These are phyloP conservation scores for Microplitis manilae DNA, from an alignment of 2,888 invertebrate genomes.

Conservation along the genomic window DNA sequence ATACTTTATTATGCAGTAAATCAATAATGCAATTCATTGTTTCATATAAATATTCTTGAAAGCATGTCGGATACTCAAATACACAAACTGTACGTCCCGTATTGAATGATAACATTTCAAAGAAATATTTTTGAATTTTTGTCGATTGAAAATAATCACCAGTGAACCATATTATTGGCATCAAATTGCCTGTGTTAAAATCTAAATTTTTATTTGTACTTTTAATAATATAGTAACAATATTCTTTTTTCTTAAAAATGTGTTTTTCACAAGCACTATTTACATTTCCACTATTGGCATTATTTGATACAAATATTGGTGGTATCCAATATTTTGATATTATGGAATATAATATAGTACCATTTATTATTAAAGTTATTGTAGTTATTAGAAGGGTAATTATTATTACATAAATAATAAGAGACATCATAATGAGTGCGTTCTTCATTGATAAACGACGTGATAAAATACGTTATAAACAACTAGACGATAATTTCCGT, in stretches of 20 bases:
- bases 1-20: neutral
- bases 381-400: constrained; percentile 8
- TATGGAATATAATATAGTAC: neutral
- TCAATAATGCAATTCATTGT: neutral
- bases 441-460: neutral
- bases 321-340: neutral
- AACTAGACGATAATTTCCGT: neutral
- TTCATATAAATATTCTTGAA: neutral
- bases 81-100: neutral
- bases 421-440: neutral
- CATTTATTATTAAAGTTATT: neutral
- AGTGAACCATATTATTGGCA: neutral
- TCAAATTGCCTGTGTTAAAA: neutral
- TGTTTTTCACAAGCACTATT: neutral
- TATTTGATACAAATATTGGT: neutral
- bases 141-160: neutral
- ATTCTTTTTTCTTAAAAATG: neutral
- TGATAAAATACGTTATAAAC: neutral
- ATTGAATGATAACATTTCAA: neutral
- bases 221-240: neutral
- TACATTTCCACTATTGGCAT: neutral
- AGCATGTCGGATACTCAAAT: neutral
- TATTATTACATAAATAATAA: constrained; percentile 1
- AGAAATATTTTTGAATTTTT: constrained; percentile 2
- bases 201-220: neutral